Evolutionary conservation across 2,888 invertebrate genomes (phyloP).

Genomic region (Cantharis lateralis): DNA sequence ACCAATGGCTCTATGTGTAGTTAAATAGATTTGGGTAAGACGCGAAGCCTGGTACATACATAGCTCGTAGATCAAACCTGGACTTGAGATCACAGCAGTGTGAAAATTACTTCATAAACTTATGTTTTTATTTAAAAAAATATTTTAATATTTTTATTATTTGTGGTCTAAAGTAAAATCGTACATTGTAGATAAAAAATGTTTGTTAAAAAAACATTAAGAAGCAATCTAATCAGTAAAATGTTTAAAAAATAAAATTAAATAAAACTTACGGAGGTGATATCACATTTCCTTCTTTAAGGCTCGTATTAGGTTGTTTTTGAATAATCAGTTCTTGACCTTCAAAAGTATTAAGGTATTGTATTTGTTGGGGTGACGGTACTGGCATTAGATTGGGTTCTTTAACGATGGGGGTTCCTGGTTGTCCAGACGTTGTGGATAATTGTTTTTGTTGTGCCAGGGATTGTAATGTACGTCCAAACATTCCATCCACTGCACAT

Average conservation of each 20-base stretch:
- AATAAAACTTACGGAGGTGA: conserved; percentile 71
- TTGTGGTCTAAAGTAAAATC: background rate
- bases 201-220: background rate
- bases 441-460: conserved; percentile 66
- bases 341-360: conserved; percentile 93
- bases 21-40: too few species aligned
- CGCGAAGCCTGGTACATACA: too few species aligned
- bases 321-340: conserved; percentile 96
- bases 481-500: conserved; percentile 64
- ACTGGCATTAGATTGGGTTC: conserved; percentile 94
- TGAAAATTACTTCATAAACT: too few species aligned
- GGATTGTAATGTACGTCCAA: conserved; percentile 66
- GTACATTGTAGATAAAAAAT: background rate
- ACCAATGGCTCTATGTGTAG: too few species aligned
- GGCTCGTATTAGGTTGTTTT: conserved; percentile 90
- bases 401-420: conserved; percentile 59
- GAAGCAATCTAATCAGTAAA: background rate
- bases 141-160: too few species aligned
- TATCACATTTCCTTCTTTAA: conserved; percentile 76
- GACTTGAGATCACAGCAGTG: too few species aligned
- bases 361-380: conserved; percentile 95
- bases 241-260: background rate
- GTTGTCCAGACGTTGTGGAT: conserved; percentile 50
- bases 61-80: too few species aligned
- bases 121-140: too few species aligned